These are phyloP conservation scores for Cheirogaleus medius DNA, from an alignment of 2,113 vertebrate species.

Conservation along the genomic window DNA sequence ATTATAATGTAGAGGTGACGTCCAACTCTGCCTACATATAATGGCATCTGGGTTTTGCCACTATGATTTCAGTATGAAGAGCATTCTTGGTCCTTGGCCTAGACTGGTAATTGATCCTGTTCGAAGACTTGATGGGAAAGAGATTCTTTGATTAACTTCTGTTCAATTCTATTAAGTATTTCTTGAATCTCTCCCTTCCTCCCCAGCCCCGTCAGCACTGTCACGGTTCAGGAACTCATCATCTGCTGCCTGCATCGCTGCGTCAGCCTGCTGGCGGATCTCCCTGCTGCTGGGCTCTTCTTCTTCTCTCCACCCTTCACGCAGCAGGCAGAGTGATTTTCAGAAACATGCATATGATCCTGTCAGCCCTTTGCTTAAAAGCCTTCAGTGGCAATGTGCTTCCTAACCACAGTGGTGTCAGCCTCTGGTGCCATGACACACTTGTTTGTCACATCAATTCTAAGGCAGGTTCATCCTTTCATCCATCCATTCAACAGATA, in stretches of 20 bases:
- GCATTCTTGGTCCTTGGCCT: not conserved
- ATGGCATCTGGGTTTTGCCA: not conserved
- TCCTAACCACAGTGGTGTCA: not conserved
- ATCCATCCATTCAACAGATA: not conserved
- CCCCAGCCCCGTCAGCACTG: not conserved
- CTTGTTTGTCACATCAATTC: not conserved
- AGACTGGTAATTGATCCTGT: not conserved
- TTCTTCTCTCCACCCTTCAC: slow-evolving; percentile 9
- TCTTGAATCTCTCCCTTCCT: not conserved
- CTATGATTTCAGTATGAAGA: not conserved
- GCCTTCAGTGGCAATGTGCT: not conserved
- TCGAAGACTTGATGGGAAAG: not conserved
- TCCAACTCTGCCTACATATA: not conserved
- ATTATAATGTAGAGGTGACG: not conserved
- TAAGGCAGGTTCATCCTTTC: not conserved
- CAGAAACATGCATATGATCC: slow-evolving; percentile 12
- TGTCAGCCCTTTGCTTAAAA: slow-evolving; percentile 1
- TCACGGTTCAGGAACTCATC: slow-evolving; percentile 31
- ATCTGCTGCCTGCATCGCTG: not conserved
- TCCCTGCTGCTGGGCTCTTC: not conserved
- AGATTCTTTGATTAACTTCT: slow-evolving; percentile 32
- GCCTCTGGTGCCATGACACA: slow-evolving; percentile 24
- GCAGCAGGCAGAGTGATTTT: slow-evolving; percentile 26
- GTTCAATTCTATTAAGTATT: slow-evolving; percentile 19
- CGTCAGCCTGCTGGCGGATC: not conserved